A percentile compares a stretch with the other conserved stretches of the same genome.
phyloP scores from a whole-genome alignment of 2,113 vertebrate genomes.

The Bettongia penicillata region DNA sequence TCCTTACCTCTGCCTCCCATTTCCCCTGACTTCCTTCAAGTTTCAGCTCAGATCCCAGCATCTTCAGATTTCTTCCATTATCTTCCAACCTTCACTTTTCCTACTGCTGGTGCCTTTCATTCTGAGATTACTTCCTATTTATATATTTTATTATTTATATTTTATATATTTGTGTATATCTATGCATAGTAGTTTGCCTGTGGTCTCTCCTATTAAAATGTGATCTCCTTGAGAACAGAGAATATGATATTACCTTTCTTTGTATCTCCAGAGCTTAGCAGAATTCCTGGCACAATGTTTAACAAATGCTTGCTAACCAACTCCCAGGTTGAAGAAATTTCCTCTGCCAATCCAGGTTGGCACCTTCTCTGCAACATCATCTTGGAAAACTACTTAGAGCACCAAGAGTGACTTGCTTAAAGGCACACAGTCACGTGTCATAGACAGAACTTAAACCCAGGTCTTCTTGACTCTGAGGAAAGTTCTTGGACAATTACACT shows the following conservation, averaged over 20 bases:
- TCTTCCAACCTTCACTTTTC: neutral
- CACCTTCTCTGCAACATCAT: neutral
- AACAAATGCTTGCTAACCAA: neutral
- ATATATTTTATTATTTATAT: neutral
- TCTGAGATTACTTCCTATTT: neutral
- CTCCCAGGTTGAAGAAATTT: neutral
- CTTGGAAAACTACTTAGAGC: neutral
- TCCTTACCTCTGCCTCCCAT: neutral
- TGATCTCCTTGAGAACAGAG: neutral
- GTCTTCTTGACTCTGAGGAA: neutral
- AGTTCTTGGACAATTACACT: neutral
- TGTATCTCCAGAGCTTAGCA: neutral
- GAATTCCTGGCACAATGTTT: neutral
- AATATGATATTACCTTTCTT: neutral
- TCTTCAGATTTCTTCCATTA: neutral
- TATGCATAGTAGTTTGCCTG: neutral
- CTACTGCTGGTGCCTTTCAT: neutral
- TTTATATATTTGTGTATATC: neutral
- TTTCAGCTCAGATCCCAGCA: neutral
- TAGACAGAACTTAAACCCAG: conserved; percentile 14
- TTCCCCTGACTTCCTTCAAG: neutral
- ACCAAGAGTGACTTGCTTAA: neutral
- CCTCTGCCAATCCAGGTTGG: neutral
- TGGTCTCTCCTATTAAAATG: neutral
- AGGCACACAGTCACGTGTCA: neutral